Conservation (phyloP, 2,888 invertebrate genomes). For the Eupithecia abbreviata region DNA sequence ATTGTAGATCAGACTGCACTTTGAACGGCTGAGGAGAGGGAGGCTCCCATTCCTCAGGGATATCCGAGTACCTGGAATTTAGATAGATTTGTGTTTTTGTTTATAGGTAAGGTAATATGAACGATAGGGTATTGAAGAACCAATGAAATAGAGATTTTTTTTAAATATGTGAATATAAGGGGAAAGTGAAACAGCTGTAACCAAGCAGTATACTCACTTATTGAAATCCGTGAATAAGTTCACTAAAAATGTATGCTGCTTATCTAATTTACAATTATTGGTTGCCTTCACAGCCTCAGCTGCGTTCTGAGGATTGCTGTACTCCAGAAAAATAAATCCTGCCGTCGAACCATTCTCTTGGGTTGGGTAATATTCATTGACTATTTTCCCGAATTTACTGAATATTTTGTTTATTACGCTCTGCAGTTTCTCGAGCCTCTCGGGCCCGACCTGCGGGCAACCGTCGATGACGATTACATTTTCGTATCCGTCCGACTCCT, state of each 20-base stretch:
- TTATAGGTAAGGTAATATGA: neutral
- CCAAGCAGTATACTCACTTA: conserved; percentile 85
- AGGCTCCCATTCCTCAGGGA: conserved; percentile 96
- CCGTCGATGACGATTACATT: conserved; percentile 98
- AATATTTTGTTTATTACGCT: conserved; percentile 96
- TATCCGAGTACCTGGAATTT: conserved; percentile 88
- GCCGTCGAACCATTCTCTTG: conserved; percentile 93
- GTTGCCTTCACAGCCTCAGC: conserved; percentile 94
- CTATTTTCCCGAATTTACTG: conserved; percentile 92
- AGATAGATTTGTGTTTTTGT: neutral
- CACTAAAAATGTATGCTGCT: conserved; percentile 96
- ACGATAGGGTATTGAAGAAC: neutral
- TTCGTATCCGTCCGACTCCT: conserved; percentile 97
- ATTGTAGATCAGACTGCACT: conserved; percentile 95
- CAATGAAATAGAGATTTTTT: neutral
- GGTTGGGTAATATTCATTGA: conserved; percentile 94
- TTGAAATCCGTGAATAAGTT: conserved; percentile 98
- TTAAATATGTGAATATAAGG: neutral
- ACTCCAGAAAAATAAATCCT: conserved; percentile 97
- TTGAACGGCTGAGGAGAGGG: conserved; percentile 95
- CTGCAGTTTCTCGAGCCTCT: conserved; percentile 95
- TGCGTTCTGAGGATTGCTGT: conserved; percentile 91
- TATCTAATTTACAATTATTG: conserved; percentile 97
- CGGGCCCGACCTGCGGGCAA: conserved; percentile 96
- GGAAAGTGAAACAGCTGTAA: neutral